These are phyloP conservation scores for Machimus rusticus DNA, from an alignment of 2,888 invertebrate species.

Conservation along the genomic window DNA sequence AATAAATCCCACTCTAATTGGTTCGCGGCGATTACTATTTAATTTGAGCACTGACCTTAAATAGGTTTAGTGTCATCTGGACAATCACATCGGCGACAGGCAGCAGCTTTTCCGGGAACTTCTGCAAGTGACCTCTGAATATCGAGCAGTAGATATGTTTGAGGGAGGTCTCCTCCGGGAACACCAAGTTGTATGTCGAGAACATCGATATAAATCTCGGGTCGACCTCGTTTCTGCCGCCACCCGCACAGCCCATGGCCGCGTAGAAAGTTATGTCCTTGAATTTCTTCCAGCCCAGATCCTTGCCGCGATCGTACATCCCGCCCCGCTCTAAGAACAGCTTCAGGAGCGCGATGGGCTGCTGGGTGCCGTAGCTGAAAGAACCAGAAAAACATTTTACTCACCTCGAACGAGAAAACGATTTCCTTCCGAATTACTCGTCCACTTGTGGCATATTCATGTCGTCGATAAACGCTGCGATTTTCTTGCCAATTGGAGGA, in stretches of 20 bases:
- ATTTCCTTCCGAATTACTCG: constrained; percentile 52
- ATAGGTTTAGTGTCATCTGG: constrained; percentile 81
- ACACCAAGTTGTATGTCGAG: constrained; percentile 84
- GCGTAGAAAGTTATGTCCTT: constrained; percentile 80
- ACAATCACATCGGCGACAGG: constrained; percentile 73
- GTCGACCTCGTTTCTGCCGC: constrained; percentile 89
- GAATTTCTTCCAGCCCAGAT: constrained; percentile 87
- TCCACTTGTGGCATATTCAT: constrained; percentile 91
- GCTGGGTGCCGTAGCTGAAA: constrained; percentile 83
- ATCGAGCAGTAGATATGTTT: constrained; percentile 85
- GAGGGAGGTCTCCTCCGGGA: constrained; percentile 80
- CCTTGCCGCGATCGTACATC: constrained; percentile 87
- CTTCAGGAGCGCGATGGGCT: constrained; percentile 91
- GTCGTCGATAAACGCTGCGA: constrained; percentile 91
- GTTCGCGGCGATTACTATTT: neutral
- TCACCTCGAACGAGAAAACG: neutral
- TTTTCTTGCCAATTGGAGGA: constrained; percentile 87
- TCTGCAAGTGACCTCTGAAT: constrained; percentile 76
- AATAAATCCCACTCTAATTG: neutral
- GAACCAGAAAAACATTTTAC: neutral
- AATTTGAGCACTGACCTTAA: constrained; percentile 68
- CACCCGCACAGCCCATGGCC: constrained; percentile 88
- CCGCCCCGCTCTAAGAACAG: constrained; percentile 88
- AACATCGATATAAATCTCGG: constrained; percentile 92
- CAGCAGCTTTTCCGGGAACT: constrained; percentile 74